Percentiles rank a stretch among this genome's conserved stretches.
phyloP scores from a whole-genome alignment of 2,113 vertebrate genomes.

The Amblyopsis rosae region DNA sequence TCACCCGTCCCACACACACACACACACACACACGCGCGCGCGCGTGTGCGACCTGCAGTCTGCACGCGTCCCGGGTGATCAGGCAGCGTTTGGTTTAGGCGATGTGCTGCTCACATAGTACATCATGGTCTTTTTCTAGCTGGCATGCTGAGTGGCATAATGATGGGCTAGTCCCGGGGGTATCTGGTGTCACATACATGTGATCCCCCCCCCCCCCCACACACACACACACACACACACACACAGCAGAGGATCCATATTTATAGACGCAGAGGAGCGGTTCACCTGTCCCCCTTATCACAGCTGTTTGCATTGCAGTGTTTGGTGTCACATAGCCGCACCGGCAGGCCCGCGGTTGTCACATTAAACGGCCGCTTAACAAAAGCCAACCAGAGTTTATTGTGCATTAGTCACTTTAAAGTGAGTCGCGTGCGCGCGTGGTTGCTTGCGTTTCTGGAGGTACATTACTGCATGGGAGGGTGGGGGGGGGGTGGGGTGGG shows the following conservation, averaged over 20 bases:
- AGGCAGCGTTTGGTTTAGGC: background rate
- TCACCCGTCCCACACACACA: background rate
- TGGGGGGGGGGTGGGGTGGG: conserved; percentile 29
- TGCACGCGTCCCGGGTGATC: no score
- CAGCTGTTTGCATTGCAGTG: conserved; percentile 71
- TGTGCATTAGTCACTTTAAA: background rate
- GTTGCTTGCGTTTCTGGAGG: conserved; percentile 44
- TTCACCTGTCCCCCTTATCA: conserved; percentile 60
- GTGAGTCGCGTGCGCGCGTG: no score
- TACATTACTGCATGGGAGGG: background rate
- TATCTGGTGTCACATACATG: conserved; percentile 66
- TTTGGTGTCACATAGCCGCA: conserved; percentile 67
- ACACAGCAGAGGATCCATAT: conserved; percentile 58
- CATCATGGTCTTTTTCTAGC: conserved; percentile 35
- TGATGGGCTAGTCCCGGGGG: conserved; percentile 45
- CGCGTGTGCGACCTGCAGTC: no score
- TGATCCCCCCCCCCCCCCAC: conserved; percentile 22
- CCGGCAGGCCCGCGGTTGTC: conserved; percentile 64
- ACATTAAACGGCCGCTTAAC: conserved; percentile 72
- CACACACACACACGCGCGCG: background rate
- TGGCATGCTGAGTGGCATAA: conserved; percentile 44
- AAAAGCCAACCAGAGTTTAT: conserved; percentile 38
- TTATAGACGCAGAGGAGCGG: conserved; percentile 61
- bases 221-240: conserved; percentile 18
- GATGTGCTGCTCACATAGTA: conserved; percentile 7